These are phyloP conservation scores for Agonopterix heracliana DNA, from an alignment of 2,888 invertebrate genomes.

Conservation along the genomic window DNA sequence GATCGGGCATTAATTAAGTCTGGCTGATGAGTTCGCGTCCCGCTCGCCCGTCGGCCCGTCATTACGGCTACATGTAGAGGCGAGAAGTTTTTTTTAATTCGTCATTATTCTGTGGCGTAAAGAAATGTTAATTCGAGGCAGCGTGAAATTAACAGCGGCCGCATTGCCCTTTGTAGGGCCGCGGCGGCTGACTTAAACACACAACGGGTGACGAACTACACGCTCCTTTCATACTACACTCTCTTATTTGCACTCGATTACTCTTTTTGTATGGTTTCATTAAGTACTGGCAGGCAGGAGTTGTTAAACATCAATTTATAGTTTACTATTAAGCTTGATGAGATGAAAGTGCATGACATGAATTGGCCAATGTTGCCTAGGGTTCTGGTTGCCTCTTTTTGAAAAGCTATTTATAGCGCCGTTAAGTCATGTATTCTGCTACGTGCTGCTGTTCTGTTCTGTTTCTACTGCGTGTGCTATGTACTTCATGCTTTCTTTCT, in stretches of 20 bases:
- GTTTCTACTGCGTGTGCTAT: too few species aligned
- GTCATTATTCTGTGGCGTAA: slow-evolving; percentile 76
- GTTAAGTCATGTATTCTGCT: too few species aligned
- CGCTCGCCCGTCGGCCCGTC: slow-evolving; percentile 49
- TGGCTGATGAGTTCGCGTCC: slow-evolving; percentile 66
- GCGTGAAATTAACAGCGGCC: slow-evolving; percentile 77
- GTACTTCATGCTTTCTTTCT: too few species aligned
- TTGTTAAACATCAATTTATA: slow-evolving; percentile 65
- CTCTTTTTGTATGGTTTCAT: slow-evolving; percentile 67
- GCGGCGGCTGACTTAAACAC: slow-evolving; percentile 70
- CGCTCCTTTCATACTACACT: slow-evolving; percentile 59
- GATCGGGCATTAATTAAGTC: slow-evolving; percentile 73
- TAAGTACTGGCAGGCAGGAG: slow-evolving; percentile 47
- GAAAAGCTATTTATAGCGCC: too few species aligned
- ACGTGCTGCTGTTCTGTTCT: too few species aligned
- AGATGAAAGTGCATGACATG: not conserved
- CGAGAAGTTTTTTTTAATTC: slow-evolving; percentile 73
- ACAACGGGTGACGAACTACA: slow-evolving; percentile 71
- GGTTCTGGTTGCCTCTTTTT: too few species aligned
- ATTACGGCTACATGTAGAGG: slow-evolving; percentile 69
- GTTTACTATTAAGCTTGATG: slow-evolving; percentile 41
- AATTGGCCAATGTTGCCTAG: too few species aligned
- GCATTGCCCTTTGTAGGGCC: slow-evolving; percentile 68
- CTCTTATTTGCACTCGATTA: slow-evolving; percentile 72
- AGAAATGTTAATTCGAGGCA: slow-evolving; percentile 77